Percentiles rank a stretch among this genome's conserved stretches.
phyloP scores from a whole-genome alignment of 1,140 invertebrate genomes.

The Lucilia cuprina region DNA sequence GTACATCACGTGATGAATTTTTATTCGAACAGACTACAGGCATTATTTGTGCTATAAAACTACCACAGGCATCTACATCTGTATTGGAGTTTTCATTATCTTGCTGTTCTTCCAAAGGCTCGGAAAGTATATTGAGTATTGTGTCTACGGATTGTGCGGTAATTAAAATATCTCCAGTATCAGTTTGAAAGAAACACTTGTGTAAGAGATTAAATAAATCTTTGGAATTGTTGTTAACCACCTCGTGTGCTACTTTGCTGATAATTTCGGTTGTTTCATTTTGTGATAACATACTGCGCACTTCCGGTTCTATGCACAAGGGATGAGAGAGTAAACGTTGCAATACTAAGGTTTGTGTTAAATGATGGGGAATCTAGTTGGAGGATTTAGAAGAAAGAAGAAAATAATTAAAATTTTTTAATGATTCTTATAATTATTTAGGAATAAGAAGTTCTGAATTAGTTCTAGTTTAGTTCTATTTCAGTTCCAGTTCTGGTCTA shows the following conservation, averaged over 20 bases:
- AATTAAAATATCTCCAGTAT: slow-evolving; percentile 62
- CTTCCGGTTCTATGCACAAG: slow-evolving; percentile 62
- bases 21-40: slow-evolving; percentile 60
- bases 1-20: slow-evolving; percentile 54
- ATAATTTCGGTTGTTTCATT: slow-evolving; percentile 61
- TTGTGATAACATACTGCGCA: slow-evolving; percentile 66
- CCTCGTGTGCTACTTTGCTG: slow-evolving; percentile 57
- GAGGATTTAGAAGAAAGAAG: no score
- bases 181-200: slow-evolving; percentile 62
- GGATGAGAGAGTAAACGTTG: slow-evolving; percentile 64
- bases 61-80: slow-evolving; percentile 64
- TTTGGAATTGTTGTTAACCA: slow-evolving; percentile 60
- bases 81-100: slow-evolving; percentile 59
- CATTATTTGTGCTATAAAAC: slow-evolving; percentile 65
- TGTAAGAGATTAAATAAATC: slow-evolving; percentile 62
- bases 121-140: slow-evolving; percentile 63
- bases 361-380: slow-evolving; percentile 44
- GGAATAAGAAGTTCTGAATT: no score
- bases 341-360: slow-evolving; percentile 61
- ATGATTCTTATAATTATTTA: no score
- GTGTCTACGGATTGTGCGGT: slow-evolving; percentile 63
- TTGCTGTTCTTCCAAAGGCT: slow-evolving; percentile 50
- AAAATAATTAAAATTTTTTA: no score
- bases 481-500: no score
- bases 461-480: no score